Evolutionary conservation across 1,140 invertebrate species (phyloP).

Genomic region (Sycophila sp.): DNA sequence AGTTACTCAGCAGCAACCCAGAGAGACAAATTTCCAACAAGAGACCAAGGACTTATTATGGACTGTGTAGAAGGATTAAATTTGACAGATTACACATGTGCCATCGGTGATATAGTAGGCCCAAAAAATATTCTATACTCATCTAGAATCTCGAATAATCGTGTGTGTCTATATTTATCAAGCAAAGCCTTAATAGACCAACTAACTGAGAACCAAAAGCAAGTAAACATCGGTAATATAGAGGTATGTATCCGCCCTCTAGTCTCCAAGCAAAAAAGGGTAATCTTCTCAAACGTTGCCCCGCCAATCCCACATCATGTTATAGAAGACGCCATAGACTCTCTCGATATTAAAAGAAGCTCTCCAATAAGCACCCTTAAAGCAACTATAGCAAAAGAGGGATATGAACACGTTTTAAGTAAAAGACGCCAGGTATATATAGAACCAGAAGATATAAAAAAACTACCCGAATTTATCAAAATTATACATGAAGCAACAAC

Average conservation of each 20-base stretch:
- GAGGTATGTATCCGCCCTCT: neutral
- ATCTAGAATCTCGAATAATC: neutral
- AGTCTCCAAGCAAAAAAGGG: neutral
- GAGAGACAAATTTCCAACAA: no score
- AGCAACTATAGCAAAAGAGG: neutral
- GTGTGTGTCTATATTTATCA: neutral
- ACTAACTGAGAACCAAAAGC: neutral
- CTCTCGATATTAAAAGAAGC: neutral
- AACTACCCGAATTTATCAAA: neutral
- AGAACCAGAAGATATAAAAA: conserved; percentile 2
- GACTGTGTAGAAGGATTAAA: no score
- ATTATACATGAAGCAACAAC: neutral
- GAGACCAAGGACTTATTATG: no score
- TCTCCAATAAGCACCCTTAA: neutral
- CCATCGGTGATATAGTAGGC: neutral
- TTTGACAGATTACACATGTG: no score
- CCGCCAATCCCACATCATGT: no score
- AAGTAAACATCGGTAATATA: neutral
- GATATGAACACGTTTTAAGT: neutral
- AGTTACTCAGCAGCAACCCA: no score
- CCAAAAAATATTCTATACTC: neutral
- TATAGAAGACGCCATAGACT: neutral
- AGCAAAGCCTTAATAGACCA: neutral
- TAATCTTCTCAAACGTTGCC: no score
- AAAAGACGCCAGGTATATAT: neutral